Evolutionary conservation across 2,797 vertebrate genomes (phyloP).

Genomic region (Iguana delicatissima): DNA sequence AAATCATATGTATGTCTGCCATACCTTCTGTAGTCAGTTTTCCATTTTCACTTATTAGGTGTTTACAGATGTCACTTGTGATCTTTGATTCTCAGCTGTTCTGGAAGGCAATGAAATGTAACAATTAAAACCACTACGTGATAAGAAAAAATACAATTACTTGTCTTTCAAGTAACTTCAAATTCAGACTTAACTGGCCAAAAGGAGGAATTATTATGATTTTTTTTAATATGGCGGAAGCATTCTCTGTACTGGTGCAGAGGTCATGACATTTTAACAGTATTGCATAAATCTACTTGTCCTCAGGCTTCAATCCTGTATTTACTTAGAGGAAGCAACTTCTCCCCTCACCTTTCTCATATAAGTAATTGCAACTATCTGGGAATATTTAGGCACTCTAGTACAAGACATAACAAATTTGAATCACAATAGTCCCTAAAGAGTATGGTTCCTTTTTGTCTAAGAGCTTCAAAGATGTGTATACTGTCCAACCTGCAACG

Average conservation of each 20-base stretch:
- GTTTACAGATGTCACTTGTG: slow-evolving; percentile 62
- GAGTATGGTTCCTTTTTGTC: not conserved
- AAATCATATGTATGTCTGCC: slow-evolving; percentile 14
- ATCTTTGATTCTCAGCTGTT: slow-evolving; percentile 62
- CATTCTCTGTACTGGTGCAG: not conserved
- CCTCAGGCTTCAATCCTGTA: not conserved
- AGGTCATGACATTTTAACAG: not conserved
- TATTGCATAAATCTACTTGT: not conserved
- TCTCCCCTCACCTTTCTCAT: not conserved
- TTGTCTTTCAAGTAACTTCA: slow-evolving; percentile 32
- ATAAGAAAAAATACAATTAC: not conserved
- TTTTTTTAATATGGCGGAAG: slow-evolving; percentile 17
- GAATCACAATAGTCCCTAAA: too few species aligned
- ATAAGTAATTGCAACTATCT: not conserved
- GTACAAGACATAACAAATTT: too few species aligned
- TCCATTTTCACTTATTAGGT: slow-evolving; percentile 69
- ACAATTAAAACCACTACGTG: slow-evolving; percentile 57
- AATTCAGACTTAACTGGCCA: slow-evolving; percentile 40
- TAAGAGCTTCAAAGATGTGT: too few species aligned
- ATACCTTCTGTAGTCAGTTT: slow-evolving; percentile 79
- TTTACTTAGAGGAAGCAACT: not conserved
- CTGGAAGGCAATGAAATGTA: slow-evolving; percentile 75
- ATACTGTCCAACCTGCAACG: too few species aligned
- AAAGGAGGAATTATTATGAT: not conserved
- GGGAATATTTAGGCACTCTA: too few species aligned